Evolutionary conservation across 2,113 vertebrate genomes (phyloP), one percentile per base, ranked within the genome.

Genomic region (Ciconia maguari): DNA sequence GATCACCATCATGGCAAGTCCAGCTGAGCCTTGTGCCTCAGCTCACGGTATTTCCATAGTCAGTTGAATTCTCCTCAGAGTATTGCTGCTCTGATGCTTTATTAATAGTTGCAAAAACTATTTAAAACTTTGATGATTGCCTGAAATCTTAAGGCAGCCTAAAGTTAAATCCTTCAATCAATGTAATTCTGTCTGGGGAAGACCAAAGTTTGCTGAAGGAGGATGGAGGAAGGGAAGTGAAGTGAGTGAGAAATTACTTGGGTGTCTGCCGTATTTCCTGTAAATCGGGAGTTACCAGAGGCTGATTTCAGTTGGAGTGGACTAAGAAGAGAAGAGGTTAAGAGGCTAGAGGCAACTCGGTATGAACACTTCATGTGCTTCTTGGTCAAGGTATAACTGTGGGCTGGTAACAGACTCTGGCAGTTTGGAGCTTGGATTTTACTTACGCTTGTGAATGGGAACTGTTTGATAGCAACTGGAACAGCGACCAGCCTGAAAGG

Each of bases 1-100:
- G 20, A 22, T 87, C 9, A 21, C 48, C 0, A 3, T 65, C 11
- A 3, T 18, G 21, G 0, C 42, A 9, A 16, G 13, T 26, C 24
- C 36, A 54, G 26, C 60, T 61, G 29, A 38, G 24, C 25, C 34
- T 57, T 80, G 22, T 30, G 34, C 54, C 62, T 87, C 24, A 36
- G 36, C 38, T 66, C 38, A 3, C 41, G 24, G 11, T 72, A 30
- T 52, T 72, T 91, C 34, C 34, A 7, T 34, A 44, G 30, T 62
- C 24, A 7, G 6, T 71, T 94, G 48, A 60, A 42, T 76, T 64
- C 41, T 78, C 9, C 51, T 55, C 29, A 48, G 26, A 55, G 24
- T 42, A 11, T 42, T 64, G 49, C 34, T 58, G 49, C 17, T 52
- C 34, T 69, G 34, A 21, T 75, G 68, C 38, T 75, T 94, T 52